phyloP scores from a whole-genome alignment of 2,888 invertebrate genomes.

The Bursaphelenchus okinawaensis region DNA sequence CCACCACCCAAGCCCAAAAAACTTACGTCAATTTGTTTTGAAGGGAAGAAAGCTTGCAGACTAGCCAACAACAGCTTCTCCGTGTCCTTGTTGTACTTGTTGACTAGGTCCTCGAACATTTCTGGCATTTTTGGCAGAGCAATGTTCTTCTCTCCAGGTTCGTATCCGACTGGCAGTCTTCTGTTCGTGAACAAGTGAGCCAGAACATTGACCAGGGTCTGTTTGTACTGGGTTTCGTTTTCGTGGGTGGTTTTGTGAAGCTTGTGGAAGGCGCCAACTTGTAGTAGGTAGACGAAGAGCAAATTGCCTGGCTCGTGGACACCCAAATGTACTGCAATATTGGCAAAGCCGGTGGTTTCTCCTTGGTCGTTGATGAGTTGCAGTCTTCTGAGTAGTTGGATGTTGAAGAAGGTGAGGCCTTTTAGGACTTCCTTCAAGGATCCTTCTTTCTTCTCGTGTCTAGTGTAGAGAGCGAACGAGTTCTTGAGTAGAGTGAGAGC shows the following conservation, averaged over 20 bases:
- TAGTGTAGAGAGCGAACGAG: conserved; percentile 47
- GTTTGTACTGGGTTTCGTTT: conserved; percentile 30
- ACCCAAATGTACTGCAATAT: conserved; percentile 40
- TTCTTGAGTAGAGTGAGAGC: conserved; percentile 46
- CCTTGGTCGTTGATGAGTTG: conserved; percentile 48
- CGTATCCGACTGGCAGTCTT: conserved; percentile 38
- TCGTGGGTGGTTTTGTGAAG: conserved; percentile 32
- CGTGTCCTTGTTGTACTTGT: conserved; percentile 42
- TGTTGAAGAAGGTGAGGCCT: conserved; percentile 45
- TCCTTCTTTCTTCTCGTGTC: conserved; percentile 29
- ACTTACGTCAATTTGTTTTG: conserved; percentile 5
- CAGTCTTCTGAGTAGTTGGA: conserved; percentile 47
- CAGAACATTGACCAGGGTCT: conserved; percentile 39
- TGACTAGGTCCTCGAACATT: conserved; percentile 26
- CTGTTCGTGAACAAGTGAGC: conserved; percentile 50
- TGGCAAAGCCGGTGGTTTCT: conserved; percentile 45
- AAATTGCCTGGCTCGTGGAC: conserved; percentile 48
- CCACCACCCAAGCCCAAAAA: conserved; percentile 13
- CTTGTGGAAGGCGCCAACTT: conserved; percentile 46
- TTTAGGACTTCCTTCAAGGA: conserved; percentile 40
- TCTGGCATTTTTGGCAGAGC: conserved; percentile 31
- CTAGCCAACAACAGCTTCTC: conserved; percentile 38
- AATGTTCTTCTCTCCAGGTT: conserved; percentile 31
- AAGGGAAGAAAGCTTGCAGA: conserved; percentile 26
- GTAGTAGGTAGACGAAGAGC: conserved; percentile 50